Evolutionary conservation across 2,888 invertebrate genomes (phyloP).

Genomic region (Busseola fusca): DNA sequence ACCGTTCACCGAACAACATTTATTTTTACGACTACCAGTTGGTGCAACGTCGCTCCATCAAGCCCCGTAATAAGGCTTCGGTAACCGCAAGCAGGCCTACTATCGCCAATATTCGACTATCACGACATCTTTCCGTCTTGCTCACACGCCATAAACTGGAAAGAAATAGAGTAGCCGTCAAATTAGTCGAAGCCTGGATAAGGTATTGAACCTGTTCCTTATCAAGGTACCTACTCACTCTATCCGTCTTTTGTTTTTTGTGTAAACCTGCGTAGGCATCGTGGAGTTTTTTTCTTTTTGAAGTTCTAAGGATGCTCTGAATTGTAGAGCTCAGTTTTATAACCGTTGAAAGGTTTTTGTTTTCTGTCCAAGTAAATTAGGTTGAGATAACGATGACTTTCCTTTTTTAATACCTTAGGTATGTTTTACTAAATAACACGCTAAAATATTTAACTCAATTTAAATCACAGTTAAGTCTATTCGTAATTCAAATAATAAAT

Average conservation of each 20-base stretch:
- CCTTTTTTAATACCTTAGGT: background rate
- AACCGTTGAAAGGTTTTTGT: background rate
- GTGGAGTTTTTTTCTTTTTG: constrained; percentile 59
- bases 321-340: constrained; percentile 7
- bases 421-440: background rate
- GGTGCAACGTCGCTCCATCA: constrained; percentile 44
- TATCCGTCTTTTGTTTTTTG: constrained; percentile 72
- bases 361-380: background rate
- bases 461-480: background rate
- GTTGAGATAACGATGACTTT: background rate
- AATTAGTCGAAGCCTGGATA: constrained; percentile 65
- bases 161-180: constrained; percentile 64
- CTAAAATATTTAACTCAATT: background rate
- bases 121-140: constrained; percentile 50
- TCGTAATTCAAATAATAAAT: constrained; percentile 1
- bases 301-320: constrained; percentile 38
- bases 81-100: constrained; percentile 74
- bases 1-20: constrained; percentile 55
- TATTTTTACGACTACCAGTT: constrained; percentile 50
- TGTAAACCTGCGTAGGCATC: constrained; percentile 60
- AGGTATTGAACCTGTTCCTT: constrained; percentile 75
- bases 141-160: constrained; percentile 54
- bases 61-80: constrained; percentile 76
- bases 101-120: constrained; percentile 58
- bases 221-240: constrained; percentile 58